phyloP scores from a whole-genome alignment of 2,113 vertebrate species.

The Callipepla californica region DNA sequence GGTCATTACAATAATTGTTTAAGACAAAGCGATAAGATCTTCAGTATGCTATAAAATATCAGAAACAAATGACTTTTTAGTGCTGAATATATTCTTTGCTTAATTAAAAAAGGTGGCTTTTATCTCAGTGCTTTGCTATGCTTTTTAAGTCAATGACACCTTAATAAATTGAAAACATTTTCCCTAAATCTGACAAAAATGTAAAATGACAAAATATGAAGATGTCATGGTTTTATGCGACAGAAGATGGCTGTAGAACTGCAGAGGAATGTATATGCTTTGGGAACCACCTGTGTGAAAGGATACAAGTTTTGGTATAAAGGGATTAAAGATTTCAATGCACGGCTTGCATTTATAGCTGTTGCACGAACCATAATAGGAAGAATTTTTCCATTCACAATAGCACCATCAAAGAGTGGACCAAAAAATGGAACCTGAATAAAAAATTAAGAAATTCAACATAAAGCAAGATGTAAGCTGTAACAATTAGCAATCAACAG shows the following conservation, averaged over 20 bases:
- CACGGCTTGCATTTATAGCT: constrained; percentile 97
- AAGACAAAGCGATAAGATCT: neutral
- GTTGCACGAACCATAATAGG: constrained; percentile 97
- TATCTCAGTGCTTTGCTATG: neutral
- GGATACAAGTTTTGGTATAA: constrained; percentile 99
- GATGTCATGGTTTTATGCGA: neutral
- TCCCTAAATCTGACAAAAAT: neutral
- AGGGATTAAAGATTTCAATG: constrained; percentile 95
- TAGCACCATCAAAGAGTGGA: constrained; percentile 97
- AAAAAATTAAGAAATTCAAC: constrained; percentile 74
- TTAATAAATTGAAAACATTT: neutral
- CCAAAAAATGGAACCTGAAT: constrained; percentile 96
- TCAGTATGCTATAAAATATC: neutral
- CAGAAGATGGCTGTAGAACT: neutral
- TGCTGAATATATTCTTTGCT: neutral
- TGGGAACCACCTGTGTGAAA: constrained; percentile 73
- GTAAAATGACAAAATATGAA: neutral
- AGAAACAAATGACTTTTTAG: neutral
- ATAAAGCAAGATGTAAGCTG: constrained; percentile 46
- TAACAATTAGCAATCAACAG: constrained; percentile 71
- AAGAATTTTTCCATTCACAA: constrained; percentile 96
- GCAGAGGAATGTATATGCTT: constrained; percentile 24
- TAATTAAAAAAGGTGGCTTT: neutral
- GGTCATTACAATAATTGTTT: constrained; percentile 7
- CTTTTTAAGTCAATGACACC: neutral